Base-by-base conservation (phyloP, 2,797 vertebrate species). In the Mus minutoides region DNA sequence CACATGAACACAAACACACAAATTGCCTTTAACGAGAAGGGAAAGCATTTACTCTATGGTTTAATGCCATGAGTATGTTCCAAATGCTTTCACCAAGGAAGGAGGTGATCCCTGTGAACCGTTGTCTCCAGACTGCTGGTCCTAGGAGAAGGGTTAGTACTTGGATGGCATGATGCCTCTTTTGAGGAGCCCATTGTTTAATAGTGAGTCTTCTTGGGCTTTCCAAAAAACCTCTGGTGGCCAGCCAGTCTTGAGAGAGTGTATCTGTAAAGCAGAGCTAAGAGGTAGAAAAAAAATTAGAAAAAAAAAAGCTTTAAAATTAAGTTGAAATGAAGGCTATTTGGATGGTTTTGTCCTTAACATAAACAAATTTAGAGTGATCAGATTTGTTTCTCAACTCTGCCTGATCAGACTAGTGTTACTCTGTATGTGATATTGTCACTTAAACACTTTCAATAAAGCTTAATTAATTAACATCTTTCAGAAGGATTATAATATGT, bases 41-140 rank as follows among this genome's bases (percentile, higher is more conserved):
- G 91, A 93, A 97, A 97, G 85, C 26, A 46, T 95, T 97, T 96
- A 94, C 84, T 94, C 69, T 56, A 62, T 34, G 11, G 82, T 92
- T 11, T 94, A 97, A 98, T 92, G 93, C 71, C 0, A 0, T 92
- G 84, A 96, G 97, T 97, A 97, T 98, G 97, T 96, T 97, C 54
- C 19, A n/a, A 84, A 49, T 0, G 0, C 91, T 94, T 24, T 96
- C 96, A 92, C 94, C 88, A 94, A 97, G 93, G 64, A 97, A 83
- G 60, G 10, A 34, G 92, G 75, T 71, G 86, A 34, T 71, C 4
- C 19, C 26, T 37, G 6, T 22, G 71, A 91, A 58, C 54, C 56
- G 14, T 24, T 14, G 67, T 40, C 64, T 71, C 6, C 3, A 26
- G 78, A n/a, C 34, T 62, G 54, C 46, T 69, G 56, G 13, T 71